Evolutionary conservation across 2,888 invertebrate species (phyloP).

Genomic region (Mythimna albipuncta): DNA sequence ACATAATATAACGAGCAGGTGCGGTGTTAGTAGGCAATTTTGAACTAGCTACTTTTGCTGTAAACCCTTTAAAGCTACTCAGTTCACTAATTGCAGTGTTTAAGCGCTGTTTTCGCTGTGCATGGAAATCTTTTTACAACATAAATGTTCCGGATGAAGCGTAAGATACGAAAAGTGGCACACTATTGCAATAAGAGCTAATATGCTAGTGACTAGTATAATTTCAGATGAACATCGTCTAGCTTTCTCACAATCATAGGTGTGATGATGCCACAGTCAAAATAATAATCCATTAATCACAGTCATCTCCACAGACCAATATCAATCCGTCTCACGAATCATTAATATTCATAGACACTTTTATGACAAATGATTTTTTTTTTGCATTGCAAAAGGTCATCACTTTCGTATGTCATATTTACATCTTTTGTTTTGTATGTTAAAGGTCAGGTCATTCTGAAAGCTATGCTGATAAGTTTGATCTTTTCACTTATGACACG

Average conservation of each 20-base stretch:
- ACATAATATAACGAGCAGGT: slow-evolving; percentile 6
- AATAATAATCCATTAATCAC: slow-evolving; percentile 39
- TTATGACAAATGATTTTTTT: slow-evolving; percentile 51
- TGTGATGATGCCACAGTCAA: slow-evolving; percentile 15
- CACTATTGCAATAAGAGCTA: not conserved
- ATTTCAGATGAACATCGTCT: not conserved
- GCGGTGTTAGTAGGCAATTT: slow-evolving; percentile 25
- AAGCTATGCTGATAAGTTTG: slow-evolving; percentile 7
- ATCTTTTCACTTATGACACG: slow-evolving; percentile 30
- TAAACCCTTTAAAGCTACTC: slow-evolving; percentile 34
- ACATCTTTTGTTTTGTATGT: slow-evolving; percentile 24
- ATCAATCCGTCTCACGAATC: slow-evolving; percentile 40
- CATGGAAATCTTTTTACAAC: slow-evolving; percentile 27
- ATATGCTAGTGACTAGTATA: not conserved
- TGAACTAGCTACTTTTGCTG: slow-evolving; percentile 35
- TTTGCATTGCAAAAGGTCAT: slow-evolving; percentile 45
- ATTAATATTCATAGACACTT: slow-evolving; percentile 51
- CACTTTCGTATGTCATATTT: slow-evolving; percentile 48
- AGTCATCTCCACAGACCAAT: slow-evolving; percentile 14
- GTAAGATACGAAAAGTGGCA: not conserved
- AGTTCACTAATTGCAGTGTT: slow-evolving; percentile 49
- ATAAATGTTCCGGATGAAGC: slow-evolving; percentile 12
- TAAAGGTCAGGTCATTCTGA: slow-evolving; percentile 45
- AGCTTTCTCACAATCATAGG: slow-evolving; percentile 5
- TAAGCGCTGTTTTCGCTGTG: slow-evolving; percentile 33